phyloP scores from a whole-genome alignment of 2,797 vertebrate genomes.

The Sphaeramia orbicularis region DNA sequence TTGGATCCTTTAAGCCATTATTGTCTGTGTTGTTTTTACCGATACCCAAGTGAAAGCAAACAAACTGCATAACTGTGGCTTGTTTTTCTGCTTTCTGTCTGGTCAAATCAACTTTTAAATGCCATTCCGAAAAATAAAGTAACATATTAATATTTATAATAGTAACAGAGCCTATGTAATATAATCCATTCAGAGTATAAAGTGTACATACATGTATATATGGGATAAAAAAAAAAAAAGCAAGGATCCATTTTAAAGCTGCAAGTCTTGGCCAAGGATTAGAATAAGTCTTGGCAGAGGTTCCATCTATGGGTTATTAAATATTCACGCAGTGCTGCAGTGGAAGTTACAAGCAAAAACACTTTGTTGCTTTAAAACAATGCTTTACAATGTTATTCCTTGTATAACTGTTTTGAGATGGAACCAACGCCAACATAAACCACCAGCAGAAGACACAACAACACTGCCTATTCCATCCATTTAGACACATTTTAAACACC shows the following conservation, averaged over 20 bases:
- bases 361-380: not conserved
- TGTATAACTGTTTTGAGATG: not conserved
- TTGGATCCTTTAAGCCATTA: constrained; percentile 58
- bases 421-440: not conserved
- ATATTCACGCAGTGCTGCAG: constrained; percentile 16
- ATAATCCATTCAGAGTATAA: not conserved
- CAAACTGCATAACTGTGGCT: constrained; percentile 4
- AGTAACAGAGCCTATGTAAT: not conserved
- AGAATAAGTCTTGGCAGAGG: not conserved
- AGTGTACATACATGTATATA: not conserved
- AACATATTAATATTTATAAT: not conserved
- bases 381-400: too few species aligned
- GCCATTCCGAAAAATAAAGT: not conserved
- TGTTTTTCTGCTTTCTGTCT: constrained; percentile 2
- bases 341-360: not conserved
- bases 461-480: not conserved
- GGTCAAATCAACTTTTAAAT: constrained; percentile 2
- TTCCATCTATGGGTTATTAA: not conserved
- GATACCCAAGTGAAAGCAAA: constrained; percentile 48
- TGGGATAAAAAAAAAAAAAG: constrained; percentile 10
- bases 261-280: not conserved
- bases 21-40: constrained; percentile 38
- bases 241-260: constrained; percentile 6
- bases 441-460: too few species aligned
- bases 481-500: too few species aligned